Conservation (phyloP, 23 tunicate species). For the Styela clava region DNA sequence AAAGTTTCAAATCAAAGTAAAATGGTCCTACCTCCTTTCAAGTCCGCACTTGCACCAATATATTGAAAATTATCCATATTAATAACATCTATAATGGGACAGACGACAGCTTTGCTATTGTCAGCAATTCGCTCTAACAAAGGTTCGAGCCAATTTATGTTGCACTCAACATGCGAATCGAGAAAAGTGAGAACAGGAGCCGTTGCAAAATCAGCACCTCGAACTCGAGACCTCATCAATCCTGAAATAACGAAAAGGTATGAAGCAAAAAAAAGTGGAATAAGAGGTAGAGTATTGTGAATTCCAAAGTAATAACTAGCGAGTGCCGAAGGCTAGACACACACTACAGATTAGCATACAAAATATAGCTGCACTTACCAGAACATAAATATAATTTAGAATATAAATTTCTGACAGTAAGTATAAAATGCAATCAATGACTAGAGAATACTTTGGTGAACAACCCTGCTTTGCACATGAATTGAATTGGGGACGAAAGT, state of each 20-base stretch:
- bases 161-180: conserved; percentile 98
- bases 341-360: too few species aligned
- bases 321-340: too few species aligned
- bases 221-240: conserved; percentile 87
- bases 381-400: too few species aligned
- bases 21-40: conserved; percentile 16
- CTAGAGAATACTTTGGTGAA: too few species aligned
- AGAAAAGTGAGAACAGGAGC: conserved; percentile 93
- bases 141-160: conserved; percentile 89
- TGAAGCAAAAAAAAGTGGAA: background rate
- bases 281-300: background rate
- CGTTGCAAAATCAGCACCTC: conserved; percentile 88
- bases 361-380: too few species aligned
- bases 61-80: conserved; percentile 98
- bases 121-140: conserved; percentile 54
- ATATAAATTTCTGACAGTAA: too few species aligned
- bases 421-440: too few species aligned
- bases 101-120: conserved; percentile 78
- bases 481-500: too few species aligned
- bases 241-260: conserved; percentile 30
- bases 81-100: conserved; percentile 96
- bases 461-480: too few species aligned
- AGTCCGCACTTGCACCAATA: conserved; percentile 91
- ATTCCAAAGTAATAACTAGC: background rate
- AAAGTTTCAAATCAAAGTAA: too few species aligned